phyloP scores from a whole-genome alignment of 2,888 invertebrate genomes.

The Dorcus hopei region DNA sequence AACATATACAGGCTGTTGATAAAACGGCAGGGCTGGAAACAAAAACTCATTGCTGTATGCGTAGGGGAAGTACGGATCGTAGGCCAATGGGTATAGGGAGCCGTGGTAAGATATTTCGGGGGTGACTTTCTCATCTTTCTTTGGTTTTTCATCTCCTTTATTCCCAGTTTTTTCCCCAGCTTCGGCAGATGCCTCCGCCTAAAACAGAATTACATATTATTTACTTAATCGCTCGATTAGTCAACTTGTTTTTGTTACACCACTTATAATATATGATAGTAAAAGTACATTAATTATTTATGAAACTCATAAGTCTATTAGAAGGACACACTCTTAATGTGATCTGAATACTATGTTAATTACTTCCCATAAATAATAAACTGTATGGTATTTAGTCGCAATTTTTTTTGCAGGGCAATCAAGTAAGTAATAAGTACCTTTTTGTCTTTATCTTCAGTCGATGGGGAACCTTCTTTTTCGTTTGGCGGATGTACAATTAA shows the following conservation, averaged over 20 bases:
- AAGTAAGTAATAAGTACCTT: background rate
- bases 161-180: slow-evolving; percentile 8
- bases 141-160: slow-evolving; percentile 1
- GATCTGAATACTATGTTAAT: too few species aligned
- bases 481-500: slow-evolving; percentile 23
- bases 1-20: slow-evolving; percentile 28
- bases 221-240: background rate
- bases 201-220: slow-evolving; percentile 1
- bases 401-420: background rate
- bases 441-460: background rate
- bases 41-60: slow-evolving; percentile 29
- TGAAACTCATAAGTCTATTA: too few species aligned
- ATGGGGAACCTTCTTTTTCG: slow-evolving; percentile 6
- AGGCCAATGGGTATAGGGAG: slow-evolving; percentile 30
- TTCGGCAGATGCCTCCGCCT: slow-evolving; percentile 15
- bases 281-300: too few species aligned
- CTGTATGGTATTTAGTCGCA: background rate
- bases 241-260: too few species aligned
- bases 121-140: slow-evolving; percentile 14
- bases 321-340: too few species aligned
- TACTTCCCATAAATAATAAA: too few species aligned
- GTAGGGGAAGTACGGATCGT: slow-evolving; percentile 32
- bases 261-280: too few species aligned
- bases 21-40: slow-evolving; percentile 29
- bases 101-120: slow-evolving; percentile 29